Base-by-base conservation (phyloP, 2,888 invertebrate genomes). In the Agonum fuliginosum region DNA sequence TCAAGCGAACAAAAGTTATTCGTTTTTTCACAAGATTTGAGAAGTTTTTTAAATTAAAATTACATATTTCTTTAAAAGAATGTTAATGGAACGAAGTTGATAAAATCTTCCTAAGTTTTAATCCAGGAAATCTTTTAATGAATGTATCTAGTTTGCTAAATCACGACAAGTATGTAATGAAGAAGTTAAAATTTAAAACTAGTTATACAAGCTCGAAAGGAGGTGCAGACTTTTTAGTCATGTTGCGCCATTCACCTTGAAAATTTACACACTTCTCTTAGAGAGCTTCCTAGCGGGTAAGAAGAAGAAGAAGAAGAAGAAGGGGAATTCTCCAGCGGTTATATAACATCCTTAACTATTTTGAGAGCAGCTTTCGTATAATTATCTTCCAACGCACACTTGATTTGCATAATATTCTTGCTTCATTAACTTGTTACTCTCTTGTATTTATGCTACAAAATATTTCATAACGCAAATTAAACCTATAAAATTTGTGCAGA, bases 41-140 rank as follows among this genome's bases (percentile, higher is more conserved):
- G 34, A 62, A 62, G 62, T 62, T 62, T 62, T n/a, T 37, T 34
- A 62, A 62, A 62, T 62, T 62, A 62, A 62, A 62, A 62, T 62
- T 62, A 62, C 62, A 62, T 62, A 62, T 62, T 62, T 62, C 62
- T 62, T 10, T 51, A 34, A 62, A 37, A 62, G 62, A 62, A 34
- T 62, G 62, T 62, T 62, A 62, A 62, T 62, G 62, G 62, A 62
- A 62, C 62, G 19, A 62, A 62, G 62, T 62, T 62, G 34, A 62
- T 37, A 62, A 34, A 46, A 46, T 43, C 69, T 70, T 43, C 69
- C 46, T 70, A 70, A 70, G 41, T 70, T 70, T 70, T 70, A 70
- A 43, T 70, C 69, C 27, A 2, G 43, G 27, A 41, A 70, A 70
- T 70, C 69, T 43, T 70, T 20, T 70, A 70, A 70, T 46, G 69